Base-by-base conservation (phyloP, 2,113 vertebrate species). In the Pterocles orientalis region DNA sequence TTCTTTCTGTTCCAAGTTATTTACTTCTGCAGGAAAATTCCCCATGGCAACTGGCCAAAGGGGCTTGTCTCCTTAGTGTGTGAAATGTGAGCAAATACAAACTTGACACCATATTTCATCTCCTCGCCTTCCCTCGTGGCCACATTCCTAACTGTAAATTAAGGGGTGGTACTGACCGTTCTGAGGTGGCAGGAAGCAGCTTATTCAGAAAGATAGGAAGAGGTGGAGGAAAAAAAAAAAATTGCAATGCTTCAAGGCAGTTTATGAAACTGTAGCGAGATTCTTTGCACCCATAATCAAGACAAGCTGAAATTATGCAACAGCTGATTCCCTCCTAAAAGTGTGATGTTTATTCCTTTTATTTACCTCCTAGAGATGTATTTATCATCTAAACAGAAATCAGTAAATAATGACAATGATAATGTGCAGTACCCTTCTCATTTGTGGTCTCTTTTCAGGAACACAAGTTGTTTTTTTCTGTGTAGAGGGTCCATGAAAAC, bases 61-160 rank as follows among this genome's bases (percentile, higher is more conserved):
- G 87, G 85, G 82, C 88, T 91, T 95, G 93, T 70, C 86, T 97
- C 92, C 90, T 86, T 83, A 70, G 91, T 94, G 90, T 93, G 94
- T 96, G 95, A 97, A 94, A 96, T 96, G 96, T 82, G 92, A 93
- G 88, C 73, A 75, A 93, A 86, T 96, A 87, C 87, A 90, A 96
- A 69, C 72, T 70, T 66, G 91, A 96, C 91, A 97, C 91, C 94
- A 73, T 95, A 95, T 96, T 94, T 96, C 23, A 73, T 80, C 60
- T 89, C 92, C 88, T 94, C 1, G 20, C 92, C 61, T 95, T 95
- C 94, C 89, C 93, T 96, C 58, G 8, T 81, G 88, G 97, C 97
- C 97, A 53, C 94, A 97, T 98, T 97, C 96, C 96, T 93, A 87
- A 95, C 93, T 84, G 93, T 97, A 98, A 98, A 97, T 96, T 96